These are phyloP conservation scores for Agriopis aurantiaria DNA, from an alignment of 2,888 invertebrate species.

Conservation along the genomic window DNA sequence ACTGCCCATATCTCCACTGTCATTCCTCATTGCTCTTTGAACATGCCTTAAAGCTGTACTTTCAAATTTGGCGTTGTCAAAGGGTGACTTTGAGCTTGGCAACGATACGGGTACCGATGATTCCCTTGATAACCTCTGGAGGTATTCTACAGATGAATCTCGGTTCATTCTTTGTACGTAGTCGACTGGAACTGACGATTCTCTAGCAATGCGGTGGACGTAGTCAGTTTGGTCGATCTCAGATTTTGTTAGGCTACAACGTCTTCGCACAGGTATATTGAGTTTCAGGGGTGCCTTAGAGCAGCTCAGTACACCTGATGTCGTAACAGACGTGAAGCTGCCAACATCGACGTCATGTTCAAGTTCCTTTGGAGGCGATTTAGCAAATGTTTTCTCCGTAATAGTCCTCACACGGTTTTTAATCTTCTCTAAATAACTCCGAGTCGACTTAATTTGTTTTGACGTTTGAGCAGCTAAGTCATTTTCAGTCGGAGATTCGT, in stretches of 20 bases:
- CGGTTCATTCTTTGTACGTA: constrained; percentile 73
- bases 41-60: constrained; percentile 75
- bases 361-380: constrained; percentile 78
- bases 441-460: constrained; percentile 81
- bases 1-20: constrained; percentile 50
- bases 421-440: constrained; percentile 88
- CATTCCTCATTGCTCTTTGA: constrained; percentile 71
- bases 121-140: constrained; percentile 75
- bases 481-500: constrained; percentile 83
- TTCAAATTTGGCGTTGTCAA: constrained; percentile 72
- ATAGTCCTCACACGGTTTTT: constrained; percentile 87
- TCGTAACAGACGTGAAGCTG: constrained; percentile 88
- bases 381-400: constrained; percentile 85
- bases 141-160: constrained; percentile 82
- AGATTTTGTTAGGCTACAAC: constrained; percentile 89
- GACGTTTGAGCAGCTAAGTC: constrained; percentile 80
- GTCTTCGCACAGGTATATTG: constrained; percentile 68
- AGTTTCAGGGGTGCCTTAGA: constrained; percentile 74
- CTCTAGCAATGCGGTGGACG: constrained; percentile 75
- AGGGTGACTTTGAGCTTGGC: constrained; percentile 65
- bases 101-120: constrained; percentile 78
- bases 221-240: constrained; percentile 89
- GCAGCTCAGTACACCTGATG: constrained; percentile 89
- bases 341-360: constrained; percentile 81
- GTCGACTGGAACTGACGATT: constrained; percentile 69